Evolutionary conservation across 2,797 vertebrate species (phyloP), one percentile per base, ranked within the genome.

Genomic region (Gadopsis marmoratus): DNA sequence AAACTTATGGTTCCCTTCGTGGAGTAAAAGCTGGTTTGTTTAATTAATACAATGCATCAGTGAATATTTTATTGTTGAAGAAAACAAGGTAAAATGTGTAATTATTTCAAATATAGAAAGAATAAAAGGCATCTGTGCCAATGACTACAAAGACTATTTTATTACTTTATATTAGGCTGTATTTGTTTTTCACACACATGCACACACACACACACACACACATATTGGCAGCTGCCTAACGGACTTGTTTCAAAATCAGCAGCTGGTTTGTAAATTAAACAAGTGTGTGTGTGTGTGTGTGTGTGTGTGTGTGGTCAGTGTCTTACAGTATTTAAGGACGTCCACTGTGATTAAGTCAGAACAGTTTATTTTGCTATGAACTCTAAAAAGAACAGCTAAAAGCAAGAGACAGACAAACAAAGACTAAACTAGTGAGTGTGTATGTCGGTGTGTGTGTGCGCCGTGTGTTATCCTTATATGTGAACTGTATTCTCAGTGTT

Each of bases 241-340:
- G 17, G 51, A 67, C 29, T 65, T 37, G 17, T 51, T 68, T 63
- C 4, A 58, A 68, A 45, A 53, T n/a, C 45, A 63, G 48, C 71
- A 78, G 62, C 63, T 81, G 78, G 35, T 81, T 51, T 67, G 39
- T 74, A 66, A 77, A 78, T 85, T 64, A 72, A 64, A 75, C 10
- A 65, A 48, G 56, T 56, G 45, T 59, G 58, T 51, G 35, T 48
- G 55, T 29, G 55, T 58, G 64, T 73, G 69, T 71, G 51, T 31
- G 43, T 64, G 54, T 71, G 43, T 65, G 56, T 74, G 61, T 55
- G 71, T 64, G 60, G 51, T 56, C 53, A 72, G 39, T 65, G 70
- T 59, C 35, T 74, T 51, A 43, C n/a, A 61, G 67, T 48, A 60
- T 56, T 62, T 39, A 45, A 50, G 11, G 67, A 9, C 4, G 29